A percentile compares a stretch with the other conserved stretches of the same genome.
Conservation (phyloP, 2,888 invertebrate genomes). For the Amiota communis region DNA sequence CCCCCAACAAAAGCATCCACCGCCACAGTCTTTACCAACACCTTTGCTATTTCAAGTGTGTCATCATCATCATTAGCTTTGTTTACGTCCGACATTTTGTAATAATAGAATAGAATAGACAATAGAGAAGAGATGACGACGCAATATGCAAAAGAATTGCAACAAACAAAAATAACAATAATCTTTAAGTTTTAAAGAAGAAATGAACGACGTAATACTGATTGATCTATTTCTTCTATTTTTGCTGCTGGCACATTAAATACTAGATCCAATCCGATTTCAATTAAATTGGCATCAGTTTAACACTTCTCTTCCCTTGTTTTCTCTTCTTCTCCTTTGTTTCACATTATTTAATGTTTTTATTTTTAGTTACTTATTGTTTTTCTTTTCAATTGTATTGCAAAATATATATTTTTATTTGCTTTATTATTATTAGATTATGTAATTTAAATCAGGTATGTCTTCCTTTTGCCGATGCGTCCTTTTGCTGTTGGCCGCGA, state of each 20-base stretch:
- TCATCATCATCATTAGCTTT: conserved; percentile 38
- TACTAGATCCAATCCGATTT: neutral
- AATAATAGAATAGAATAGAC: neutral
- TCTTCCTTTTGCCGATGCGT: too few species aligned
- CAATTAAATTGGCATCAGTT: too few species aligned
- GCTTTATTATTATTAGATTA: conserved; percentile 45
- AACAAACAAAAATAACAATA: too few species aligned
- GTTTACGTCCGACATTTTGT: conserved; percentile 59
- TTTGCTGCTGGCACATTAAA: conserved; percentile 3
- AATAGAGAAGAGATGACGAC: neutral
- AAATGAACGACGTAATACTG: neutral
- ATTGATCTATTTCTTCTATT: conserved; percentile 16
- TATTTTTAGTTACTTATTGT: neutral
- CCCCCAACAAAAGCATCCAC: conserved; percentile 13
- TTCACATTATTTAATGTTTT: conserved; percentile 12
- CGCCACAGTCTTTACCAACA: conserved; percentile 16
- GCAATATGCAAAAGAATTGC: neutral
- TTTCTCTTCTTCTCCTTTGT: neutral
- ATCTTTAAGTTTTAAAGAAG: neutral
- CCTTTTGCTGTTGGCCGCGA: too few species aligned
- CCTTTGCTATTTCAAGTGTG: conserved; percentile 22
- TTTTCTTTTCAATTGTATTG: conserved; percentile 13
- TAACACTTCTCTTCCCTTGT: too few species aligned
- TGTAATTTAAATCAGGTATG: conserved; percentile 46
- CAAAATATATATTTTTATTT: neutral